Base-by-base conservation (phyloP, 2,797 vertebrate species). In the Spheniscus humboldti region DNA sequence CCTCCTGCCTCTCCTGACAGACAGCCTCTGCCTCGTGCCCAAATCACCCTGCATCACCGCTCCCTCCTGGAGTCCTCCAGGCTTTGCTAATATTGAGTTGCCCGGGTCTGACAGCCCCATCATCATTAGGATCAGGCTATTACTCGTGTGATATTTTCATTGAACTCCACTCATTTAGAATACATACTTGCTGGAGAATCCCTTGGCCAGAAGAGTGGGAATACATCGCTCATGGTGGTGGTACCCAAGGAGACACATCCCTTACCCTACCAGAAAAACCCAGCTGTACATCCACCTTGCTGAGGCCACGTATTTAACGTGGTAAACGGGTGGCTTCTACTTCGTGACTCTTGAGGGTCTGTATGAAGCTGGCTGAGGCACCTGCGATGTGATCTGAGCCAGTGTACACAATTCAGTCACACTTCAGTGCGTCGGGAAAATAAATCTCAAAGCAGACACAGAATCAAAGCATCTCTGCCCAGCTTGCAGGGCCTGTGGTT, bases 401-500 rank as follows among this genome's bases (percentile, higher is more conserved):
- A 18, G 41, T 23, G n/a, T 39, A 67, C 75, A 78, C 78, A 28
- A 37, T 52, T 69, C 75, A 43, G 60, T 57, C 64, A 66, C 78
- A 62, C 78, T 80, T 41, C 8, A 10, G 37, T 7, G 13, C 37
- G 68, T 13, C 39, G 6, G 62, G 62, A 56, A 72, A 76, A 95
- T 72, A 75, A 94, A 92, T 78, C 91, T 62, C 8, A 41, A 24
- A 76, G 87, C 76, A 83, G 88, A 76, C 45, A 13, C 0, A 3
- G 91, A 90, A 91, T 88, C 87, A 55, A 86, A 94, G 81, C 53
- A 12, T 64, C 75, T 68, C 72, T 18, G 13, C 72, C 59, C 87
- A 64, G 75, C 53, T 90, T 84, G 82, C 87, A 94, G 71, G 15
- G 69, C 79, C 66, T 39, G 56, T 66, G 85, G 78, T 81, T 90